Conservation (phyloP, 2,113 vertebrate genomes). For the Apistogramma diplotaenia region DNA sequence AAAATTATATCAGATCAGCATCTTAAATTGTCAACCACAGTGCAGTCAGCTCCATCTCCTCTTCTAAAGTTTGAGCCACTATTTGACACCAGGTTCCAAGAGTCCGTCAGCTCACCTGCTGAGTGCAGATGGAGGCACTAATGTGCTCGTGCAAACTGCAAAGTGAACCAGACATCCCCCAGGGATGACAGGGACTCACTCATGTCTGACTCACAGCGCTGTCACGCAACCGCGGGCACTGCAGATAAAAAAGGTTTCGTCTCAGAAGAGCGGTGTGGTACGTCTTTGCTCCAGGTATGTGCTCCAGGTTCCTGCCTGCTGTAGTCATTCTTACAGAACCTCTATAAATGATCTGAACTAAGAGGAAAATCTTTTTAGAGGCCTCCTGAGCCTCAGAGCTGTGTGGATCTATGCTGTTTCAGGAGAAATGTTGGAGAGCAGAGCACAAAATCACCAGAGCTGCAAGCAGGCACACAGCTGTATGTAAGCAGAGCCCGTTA, state of each 20-base stretch:
- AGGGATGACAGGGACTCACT: conserved; percentile 26
- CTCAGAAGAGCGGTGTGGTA: background rate
- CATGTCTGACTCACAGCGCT: conserved; percentile 32
- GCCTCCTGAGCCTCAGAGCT: background rate
- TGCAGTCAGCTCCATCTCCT: background rate
- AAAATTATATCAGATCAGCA: background rate
- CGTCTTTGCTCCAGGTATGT: background rate
- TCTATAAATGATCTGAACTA: background rate
- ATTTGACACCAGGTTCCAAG: background rate
- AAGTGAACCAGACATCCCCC: background rate
- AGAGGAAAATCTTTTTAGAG: background rate
- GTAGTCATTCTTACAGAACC: background rate
- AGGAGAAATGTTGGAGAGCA: background rate
- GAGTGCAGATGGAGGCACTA: background rate
- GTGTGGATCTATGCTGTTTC: background rate
- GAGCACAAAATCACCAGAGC: background rate
- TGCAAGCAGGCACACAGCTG: conserved; percentile 20
- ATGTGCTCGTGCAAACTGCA: background rate
- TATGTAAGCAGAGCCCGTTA: conserved; percentile 31
- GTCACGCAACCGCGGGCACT: background rate
- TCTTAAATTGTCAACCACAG: background rate
- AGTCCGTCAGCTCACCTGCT: background rate
- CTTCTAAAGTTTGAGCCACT: background rate
- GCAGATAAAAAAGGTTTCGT: background rate
- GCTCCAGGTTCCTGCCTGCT: too few relatives aligned